Conservation (phyloP, 2,113 vertebrate species). For the Rana temporaria region DNA sequence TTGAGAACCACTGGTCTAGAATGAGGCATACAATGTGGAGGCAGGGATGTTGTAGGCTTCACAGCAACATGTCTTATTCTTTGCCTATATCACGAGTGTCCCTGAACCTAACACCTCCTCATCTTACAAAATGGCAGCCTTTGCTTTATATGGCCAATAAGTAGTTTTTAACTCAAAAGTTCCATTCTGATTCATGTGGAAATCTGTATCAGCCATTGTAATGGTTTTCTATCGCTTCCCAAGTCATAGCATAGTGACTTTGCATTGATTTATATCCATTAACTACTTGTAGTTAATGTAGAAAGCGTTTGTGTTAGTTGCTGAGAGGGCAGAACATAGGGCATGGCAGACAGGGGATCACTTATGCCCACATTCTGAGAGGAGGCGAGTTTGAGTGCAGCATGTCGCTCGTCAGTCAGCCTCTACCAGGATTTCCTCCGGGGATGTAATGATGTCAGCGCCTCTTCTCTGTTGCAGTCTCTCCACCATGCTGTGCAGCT, state of each 20-base stretch:
- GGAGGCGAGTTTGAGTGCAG: conserved; percentile 59
- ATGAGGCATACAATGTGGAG: too few species aligned
- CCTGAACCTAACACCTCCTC: too few species aligned
- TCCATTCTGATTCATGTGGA: too few species aligned
- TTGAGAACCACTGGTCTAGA: too few species aligned
- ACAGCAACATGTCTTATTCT: too few species aligned
- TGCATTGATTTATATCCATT: not conserved
- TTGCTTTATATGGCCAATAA: too few species aligned
- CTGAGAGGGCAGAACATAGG: conserved; percentile 65
- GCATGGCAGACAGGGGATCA: conserved; percentile 63
- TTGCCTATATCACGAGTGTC: too few species aligned
- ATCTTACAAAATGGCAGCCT: too few species aligned
- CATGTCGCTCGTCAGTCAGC: conserved; percentile 70
- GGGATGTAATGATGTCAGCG: conserved; percentile 77
- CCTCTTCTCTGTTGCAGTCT: conserved; percentile 68
- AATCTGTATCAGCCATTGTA: too few species aligned
- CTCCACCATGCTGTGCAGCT: conserved; percentile 73
- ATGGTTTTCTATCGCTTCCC: too few species aligned
- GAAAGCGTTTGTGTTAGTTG: conserved; percentile 35
- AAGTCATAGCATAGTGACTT: not conserved
- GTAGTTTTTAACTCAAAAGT: too few species aligned
- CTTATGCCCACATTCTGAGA: conserved; percentile 64
- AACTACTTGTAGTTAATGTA: not conserved
- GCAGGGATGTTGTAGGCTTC: too few species aligned
- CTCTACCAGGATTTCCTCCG: conserved; percentile 72